Evolutionary conservation across 2,888 invertebrate genomes (phyloP), one percentile per base, ranked within the genome.

Genomic region (Leptogaster cylindrica): DNA sequence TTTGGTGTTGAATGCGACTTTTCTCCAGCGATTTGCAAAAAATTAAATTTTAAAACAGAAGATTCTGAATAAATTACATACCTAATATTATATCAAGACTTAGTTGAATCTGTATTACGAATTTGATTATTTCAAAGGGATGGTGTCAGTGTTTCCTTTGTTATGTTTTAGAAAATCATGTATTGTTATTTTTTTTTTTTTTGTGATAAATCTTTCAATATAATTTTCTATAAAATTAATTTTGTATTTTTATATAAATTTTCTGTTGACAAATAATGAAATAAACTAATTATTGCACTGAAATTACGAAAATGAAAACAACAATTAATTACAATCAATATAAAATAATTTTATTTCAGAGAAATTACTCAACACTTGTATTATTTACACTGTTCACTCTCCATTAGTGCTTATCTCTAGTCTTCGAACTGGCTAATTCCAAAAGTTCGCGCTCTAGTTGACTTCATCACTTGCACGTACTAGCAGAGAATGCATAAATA

Each of bases 21-120:
- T 31, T 25, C 78, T 18, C 76, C 78, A 27, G 67, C 78, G 58
- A 74, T 75, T 46, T 75, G 78, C 41, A 79, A 78, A 66, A 78
- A 77, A 66, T 71, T 79, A 12, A 79, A 79, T 73, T 68, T 73
- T 48, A 72, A 76, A 71, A 73, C 73, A 67, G 76, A 74, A 51
- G 77, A 79, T 64, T 74, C 74, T 33, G 78, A 79, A 70, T 79
- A 64, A 68, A 6, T 1, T 31, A n/a, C n/a, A n/a, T n/a, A n/a
- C n/a, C n/a, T n/a, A n/a, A n/a, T n/a, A n/a, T n/a, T n/a, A n/a
- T n/a, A n/a, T n/a, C n/a, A n/a, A n/a, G n/a, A n/a, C n/a, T n/a
- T n/a, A n/a, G n/a, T n/a, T n/a, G n/a, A n/a, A n/a, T n/a, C n/a
- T n/a, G n/a, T n/a, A n/a, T n/a, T n/a, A n/a, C n/a, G n/a, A n/a